Evolutionary conservation across 2,888 invertebrate genomes (phyloP).

Genomic region (Ochlodes sylvanus): DNA sequence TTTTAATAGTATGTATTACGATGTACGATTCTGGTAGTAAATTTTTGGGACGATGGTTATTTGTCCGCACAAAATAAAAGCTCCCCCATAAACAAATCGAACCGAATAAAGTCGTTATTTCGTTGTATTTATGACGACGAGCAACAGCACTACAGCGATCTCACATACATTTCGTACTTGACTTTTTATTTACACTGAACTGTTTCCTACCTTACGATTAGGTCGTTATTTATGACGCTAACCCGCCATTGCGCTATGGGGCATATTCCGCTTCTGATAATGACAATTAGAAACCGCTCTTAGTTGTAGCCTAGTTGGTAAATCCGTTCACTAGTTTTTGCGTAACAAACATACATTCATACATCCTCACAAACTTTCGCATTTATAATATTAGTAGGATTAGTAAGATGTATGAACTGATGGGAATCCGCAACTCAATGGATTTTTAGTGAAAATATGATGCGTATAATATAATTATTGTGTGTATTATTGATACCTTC

Average conservation of each 20-base stretch:
- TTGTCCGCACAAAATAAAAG: constrained; percentile 40
- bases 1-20: constrained; percentile 36
- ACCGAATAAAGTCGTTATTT: constrained; percentile 44
- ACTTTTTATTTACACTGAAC: constrained; percentile 41
- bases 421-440: too few species aligned
- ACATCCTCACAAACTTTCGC: too few species aligned
- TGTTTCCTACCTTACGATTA: not conserved
- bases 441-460: too few species aligned
- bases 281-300: too few species aligned
- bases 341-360: too few species aligned
- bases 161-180: constrained; percentile 36
- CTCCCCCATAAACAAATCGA: constrained; percentile 42
- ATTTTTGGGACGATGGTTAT: constrained; percentile 34
- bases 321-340: too few species aligned
- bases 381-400: too few species aligned
- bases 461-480: too few species aligned
- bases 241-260: not conserved
- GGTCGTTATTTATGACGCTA: not conserved
- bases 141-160: constrained; percentile 30
- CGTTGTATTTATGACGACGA: constrained; percentile 42
- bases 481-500: too few species aligned
- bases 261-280: not conserved
- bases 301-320: too few species aligned
- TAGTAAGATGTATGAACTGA: too few species aligned
- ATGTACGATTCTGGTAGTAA: constrained; percentile 38